Conservation (phyloP, 2,797 vertebrate genomes). For the Hemibagrus guttatus region DNA sequence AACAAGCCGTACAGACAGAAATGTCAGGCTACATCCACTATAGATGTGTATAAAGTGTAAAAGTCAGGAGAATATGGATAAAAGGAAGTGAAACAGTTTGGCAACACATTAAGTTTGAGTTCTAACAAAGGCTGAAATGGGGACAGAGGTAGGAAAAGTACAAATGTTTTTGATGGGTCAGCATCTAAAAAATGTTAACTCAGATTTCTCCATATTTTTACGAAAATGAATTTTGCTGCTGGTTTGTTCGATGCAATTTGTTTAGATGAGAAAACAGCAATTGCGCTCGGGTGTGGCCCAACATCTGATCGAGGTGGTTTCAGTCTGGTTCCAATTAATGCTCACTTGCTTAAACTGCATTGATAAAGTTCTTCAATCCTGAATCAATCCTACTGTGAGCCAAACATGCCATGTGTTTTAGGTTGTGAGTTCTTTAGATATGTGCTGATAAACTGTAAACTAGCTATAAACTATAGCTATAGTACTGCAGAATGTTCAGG, state of each 20-base stretch:
- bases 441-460: background rate
- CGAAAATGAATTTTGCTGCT: background rate
- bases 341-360: background rate
- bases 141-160: background rate
- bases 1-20: slow-evolving; percentile 41
- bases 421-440: background rate
- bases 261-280: background rate
- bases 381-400: background rate
- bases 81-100: slow-evolving; percentile 50
- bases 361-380: background rate
- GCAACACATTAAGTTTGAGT: background rate
- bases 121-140: background rate
- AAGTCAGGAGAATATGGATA: slow-evolving; percentile 49
- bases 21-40: slow-evolving; percentile 56
- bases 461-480: background rate
- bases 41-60: slow-evolving; percentile 42
- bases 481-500: background rate
- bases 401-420: background rate
- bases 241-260: background rate
- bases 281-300: background rate
- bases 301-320: background rate
- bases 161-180: background rate
- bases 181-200: background rate
- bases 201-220: background rate
- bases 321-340: background rate